phyloP scores from a whole-genome alignment of 2,113 vertebrate species.

The Brachypteracias leptosomus region DNA sequence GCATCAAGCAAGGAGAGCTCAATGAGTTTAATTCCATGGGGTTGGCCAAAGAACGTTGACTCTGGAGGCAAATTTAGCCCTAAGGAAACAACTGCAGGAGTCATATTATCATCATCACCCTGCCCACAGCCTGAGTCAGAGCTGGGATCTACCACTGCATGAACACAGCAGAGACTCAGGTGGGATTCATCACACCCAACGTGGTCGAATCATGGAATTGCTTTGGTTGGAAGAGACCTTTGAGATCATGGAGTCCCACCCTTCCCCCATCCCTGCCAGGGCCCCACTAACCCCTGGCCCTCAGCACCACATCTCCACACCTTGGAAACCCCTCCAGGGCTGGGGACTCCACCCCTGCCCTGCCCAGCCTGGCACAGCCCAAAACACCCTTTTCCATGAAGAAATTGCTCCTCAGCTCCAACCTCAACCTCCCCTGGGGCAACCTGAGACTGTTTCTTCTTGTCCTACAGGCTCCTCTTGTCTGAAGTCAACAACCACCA shows the following conservation, averaged over 20 bases:
- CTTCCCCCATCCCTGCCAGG: neutral
- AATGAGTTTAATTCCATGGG: neutral
- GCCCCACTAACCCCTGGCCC: neutral
- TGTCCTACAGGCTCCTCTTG: fast-evolving
- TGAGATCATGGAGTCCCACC: neutral
- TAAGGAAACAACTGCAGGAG: neutral
- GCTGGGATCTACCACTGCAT: neutral
- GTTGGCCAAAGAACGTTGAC: neutral
- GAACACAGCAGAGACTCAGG: neutral
- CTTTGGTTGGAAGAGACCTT: neutral
- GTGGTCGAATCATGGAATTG: neutral
- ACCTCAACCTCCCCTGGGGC: neutral
- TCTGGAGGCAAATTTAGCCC: neutral
- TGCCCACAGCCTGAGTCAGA: neutral
- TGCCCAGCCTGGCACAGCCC: neutral
- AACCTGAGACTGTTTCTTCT: neutral
- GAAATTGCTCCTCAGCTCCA: neutral
- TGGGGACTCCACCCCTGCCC: neutral
- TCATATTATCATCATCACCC: neutral
- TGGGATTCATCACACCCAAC: neutral
- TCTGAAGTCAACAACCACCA: fast-evolving
- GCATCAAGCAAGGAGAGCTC: neutral
- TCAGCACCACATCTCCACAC: neutral
- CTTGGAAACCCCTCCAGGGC: neutral
- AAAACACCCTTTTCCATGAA: neutral